Conservation (phyloP, 2,888 invertebrate species). For the Lampropteryx suffumata region DNA sequence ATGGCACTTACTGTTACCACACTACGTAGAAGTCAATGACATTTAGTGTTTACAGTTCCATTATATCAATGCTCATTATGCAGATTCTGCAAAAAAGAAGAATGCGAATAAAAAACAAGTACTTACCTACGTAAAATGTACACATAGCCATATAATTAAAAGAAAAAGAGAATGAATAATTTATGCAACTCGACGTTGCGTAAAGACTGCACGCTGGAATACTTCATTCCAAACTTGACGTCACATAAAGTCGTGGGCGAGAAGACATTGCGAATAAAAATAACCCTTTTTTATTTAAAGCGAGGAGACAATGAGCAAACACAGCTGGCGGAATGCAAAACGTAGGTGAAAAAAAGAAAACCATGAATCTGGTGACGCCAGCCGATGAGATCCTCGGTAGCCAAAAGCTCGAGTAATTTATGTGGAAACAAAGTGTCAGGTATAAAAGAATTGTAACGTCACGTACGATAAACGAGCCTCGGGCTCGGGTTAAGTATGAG, state of each 20-base stretch:
- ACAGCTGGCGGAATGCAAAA: constrained; percentile 80
- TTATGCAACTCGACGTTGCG: constrained; percentile 74
- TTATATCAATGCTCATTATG: constrained; percentile 35
- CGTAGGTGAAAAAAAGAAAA: constrained; percentile 61
- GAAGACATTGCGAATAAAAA: constrained; percentile 69
- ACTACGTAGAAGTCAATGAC: constrained; percentile 39
- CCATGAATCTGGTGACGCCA: constrained; percentile 59
- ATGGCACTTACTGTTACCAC: constrained; percentile 6
- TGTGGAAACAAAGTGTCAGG: constrained; percentile 68
- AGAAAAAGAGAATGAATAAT: constrained; percentile 66
- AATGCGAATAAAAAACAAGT: constrained; percentile 28
- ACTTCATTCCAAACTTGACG: constrained; percentile 77
- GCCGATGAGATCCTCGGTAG: constrained; percentile 62
- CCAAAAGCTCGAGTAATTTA: constrained; percentile 67
- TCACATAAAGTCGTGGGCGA: constrained; percentile 80
- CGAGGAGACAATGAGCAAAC: constrained; percentile 79
- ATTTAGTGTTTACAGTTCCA: constrained; percentile 30
- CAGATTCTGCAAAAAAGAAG: constrained; percentile 34
- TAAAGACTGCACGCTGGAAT: constrained; percentile 65
- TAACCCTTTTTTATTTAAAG: constrained; percentile 73
- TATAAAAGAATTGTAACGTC: constrained; percentile 71
- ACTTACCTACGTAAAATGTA: constrained; percentile 27
- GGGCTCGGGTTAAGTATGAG: constrained; percentile 49
- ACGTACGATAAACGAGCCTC: constrained; percentile 64
- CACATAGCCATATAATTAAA: constrained; percentile 60